A percentile compares a stretch with the other conserved stretches of the same genome.
Evolutionary conservation across 2,888 invertebrate species (phyloP).

Genomic region (Volucella bombylans): DNA sequence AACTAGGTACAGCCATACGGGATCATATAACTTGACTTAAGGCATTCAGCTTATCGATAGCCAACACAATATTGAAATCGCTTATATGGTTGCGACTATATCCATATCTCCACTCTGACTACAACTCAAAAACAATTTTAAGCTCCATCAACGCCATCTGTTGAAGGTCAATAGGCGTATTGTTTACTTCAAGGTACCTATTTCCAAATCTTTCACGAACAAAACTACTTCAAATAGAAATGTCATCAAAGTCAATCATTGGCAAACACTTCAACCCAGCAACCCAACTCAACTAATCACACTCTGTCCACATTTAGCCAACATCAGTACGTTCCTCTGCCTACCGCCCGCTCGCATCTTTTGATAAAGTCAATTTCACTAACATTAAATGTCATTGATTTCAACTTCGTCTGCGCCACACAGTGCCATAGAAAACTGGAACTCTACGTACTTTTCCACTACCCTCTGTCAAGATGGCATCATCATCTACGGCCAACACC

Average conservation of each 20-base stretch:
- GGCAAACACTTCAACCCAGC: background rate
- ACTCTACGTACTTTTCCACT: conserved; percentile 61
- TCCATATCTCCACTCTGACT: too few relatives aligned
- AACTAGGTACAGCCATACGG: too few relatives aligned
- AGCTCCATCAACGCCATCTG: too few relatives aligned
- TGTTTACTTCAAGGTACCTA: too few relatives aligned
- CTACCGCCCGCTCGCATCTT: background rate
- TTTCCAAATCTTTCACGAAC: too few relatives aligned
- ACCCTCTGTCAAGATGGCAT: conserved; percentile 39
- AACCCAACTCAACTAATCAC: conserved; percentile 16
- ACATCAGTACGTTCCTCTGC: background rate
- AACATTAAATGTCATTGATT: conserved; percentile 51
- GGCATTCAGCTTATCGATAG: too few relatives aligned
- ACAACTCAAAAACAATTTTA: too few relatives aligned
- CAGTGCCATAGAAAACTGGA: conserved; percentile 3
- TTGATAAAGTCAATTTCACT: conserved; percentile 49
- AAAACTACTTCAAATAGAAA: background rate
- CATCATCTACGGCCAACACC: conserved; percentile 27
- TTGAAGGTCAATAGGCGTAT: too few relatives aligned
- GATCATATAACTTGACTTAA: too few relatives aligned
- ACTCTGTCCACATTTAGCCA: background rate
- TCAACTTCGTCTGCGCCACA: conserved; percentile 23
- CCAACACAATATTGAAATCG: too few relatives aligned
- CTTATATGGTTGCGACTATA: too few relatives aligned
- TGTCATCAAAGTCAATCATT: background rate